Percentiles rank a stretch among this genome's conserved stretches.
phyloP scores from a whole-genome alignment of 2,797 vertebrate genomes.

The Pipistrellus pipistrellus region DNA sequence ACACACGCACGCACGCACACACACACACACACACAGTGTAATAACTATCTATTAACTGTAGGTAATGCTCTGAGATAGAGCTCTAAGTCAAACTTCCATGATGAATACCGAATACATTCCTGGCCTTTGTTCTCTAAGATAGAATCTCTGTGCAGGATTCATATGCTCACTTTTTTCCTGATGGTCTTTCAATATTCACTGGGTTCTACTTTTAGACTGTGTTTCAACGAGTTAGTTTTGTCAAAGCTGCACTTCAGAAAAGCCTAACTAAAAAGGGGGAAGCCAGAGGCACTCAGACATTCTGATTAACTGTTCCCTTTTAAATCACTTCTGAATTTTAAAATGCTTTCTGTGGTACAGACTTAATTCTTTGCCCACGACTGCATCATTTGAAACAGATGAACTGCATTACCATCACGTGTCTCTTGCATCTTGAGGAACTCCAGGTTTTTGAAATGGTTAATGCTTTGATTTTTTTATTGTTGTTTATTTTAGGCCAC shows the following conservation, averaged over 20 bases:
- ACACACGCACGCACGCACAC: no score
- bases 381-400: slow-evolving; percentile 28
- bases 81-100: background rate
- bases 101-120: background rate
- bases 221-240: background rate
- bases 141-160: background rate
- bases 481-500: background rate
- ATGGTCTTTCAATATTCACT: background rate
- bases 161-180: background rate
- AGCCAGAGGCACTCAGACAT: slow-evolving; percentile 60
- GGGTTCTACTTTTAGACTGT: background rate
- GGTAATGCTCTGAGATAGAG: background rate
- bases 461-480: background rate
- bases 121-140: background rate
- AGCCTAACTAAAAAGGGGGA: slow-evolving; percentile 9
- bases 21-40: background rate
- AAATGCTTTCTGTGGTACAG: slow-evolving; percentile 42
- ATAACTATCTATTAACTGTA: background rate
- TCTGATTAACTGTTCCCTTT: slow-evolving; percentile 47
- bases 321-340: slow-evolving; percentile 53
- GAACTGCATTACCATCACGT: background rate
- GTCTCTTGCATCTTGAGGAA: background rate
- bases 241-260: slow-evolving; percentile 38
- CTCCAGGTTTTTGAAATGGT: slow-evolving; percentile 5
- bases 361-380: background rate